Evolutionary conservation across 2,888 invertebrate genomes (phyloP), one percentile per base, ranked within the genome.

Genomic region (Hemistola chrysoprasaria): DNA sequence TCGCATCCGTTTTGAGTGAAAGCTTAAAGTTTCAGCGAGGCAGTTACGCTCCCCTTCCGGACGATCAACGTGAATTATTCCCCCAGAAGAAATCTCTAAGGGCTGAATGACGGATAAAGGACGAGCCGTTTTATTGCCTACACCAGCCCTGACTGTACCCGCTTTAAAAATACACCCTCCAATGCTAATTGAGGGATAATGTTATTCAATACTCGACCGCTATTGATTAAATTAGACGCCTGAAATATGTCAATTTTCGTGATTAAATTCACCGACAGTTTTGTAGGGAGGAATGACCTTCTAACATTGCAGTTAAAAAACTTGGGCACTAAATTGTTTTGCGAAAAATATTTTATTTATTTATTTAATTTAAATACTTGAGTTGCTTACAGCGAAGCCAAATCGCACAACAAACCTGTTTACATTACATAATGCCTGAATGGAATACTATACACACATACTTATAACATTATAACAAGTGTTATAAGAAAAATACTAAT

Each of bases 1-100:
- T 82, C 82, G 77, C 75, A 74, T 73, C 77, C 72, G 71, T 77
- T 78, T 78, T 80, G 80, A 84, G 78, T 79, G 82, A 81, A 84
- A 83, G 85, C 86, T 86, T 85, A 85, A 87, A 87, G 86, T 86
- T 87, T 86, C 84, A 83, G 79, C 81, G 74, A 83, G 81, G 85
- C 84, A 85, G 84, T 86, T 82, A 80, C 83, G 78, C 78, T 82
- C 82, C 85, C 85, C 85, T 80, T 81, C 78, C 69, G 75, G 72
- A 59, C 85, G 87, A 87, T 86, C 87, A 82, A 82, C 85, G 87
- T 88, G 84, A 88, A 88, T 87, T 88, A 88, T 85, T 84, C 84
- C 76, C 78, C 78, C 74, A 79, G 83, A 86, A 86, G 85, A 85
- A 86, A 86, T 85, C 85, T 85, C 86, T 60, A 77, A 83, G 87